phyloP scores from a whole-genome alignment of 2,888 invertebrate genomes.

The Malacosoma neustria region DNA sequence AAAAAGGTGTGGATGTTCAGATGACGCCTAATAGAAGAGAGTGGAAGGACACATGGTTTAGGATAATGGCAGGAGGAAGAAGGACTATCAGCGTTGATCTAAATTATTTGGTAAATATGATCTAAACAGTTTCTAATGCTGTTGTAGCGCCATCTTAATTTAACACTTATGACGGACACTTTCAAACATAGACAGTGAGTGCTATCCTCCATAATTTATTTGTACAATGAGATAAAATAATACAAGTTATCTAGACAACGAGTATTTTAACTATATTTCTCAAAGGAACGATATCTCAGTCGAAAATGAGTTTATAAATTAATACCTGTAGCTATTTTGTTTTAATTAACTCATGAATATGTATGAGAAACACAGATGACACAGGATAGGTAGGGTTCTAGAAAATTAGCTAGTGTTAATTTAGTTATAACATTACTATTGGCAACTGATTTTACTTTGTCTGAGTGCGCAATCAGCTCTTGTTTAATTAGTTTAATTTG shows the following conservation, averaged over 20 bases:
- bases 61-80: too few relatives aligned
- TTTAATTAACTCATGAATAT: slow-evolving; percentile 58
- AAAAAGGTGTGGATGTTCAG: too few relatives aligned
- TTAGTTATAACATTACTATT: slow-evolving; percentile 17
- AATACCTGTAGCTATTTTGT: slow-evolving; percentile 46
- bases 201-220: too few relatives aligned
- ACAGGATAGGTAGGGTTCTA: slow-evolving; percentile 22
- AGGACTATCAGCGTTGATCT: too few relatives aligned
- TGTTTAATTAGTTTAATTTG: too few relatives aligned
- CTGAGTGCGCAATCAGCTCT: too few relatives aligned
- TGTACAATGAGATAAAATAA: too few relatives aligned
- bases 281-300: slow-evolving; percentile 33
- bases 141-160: too few relatives aligned
- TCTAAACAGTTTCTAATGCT: too few relatives aligned
- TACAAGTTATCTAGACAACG: slow-evolving; percentile 17
- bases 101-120: too few relatives aligned
- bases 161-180: slow-evolving; percentile 8
- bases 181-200: slow-evolving; percentile 15
- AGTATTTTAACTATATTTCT: slow-evolving; percentile 25
- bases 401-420: slow-evolving; percentile 25
- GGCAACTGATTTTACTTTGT: slow-evolving; percentile 16
- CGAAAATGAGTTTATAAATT: slow-evolving; percentile 44
- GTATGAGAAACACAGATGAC: slow-evolving; percentile 38
- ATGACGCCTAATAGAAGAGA: too few relatives aligned
- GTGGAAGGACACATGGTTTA: too few relatives aligned